phyloP scores from a whole-genome alignment of 2,113 vertebrate species.

The Syrmaticus mikado region DNA sequence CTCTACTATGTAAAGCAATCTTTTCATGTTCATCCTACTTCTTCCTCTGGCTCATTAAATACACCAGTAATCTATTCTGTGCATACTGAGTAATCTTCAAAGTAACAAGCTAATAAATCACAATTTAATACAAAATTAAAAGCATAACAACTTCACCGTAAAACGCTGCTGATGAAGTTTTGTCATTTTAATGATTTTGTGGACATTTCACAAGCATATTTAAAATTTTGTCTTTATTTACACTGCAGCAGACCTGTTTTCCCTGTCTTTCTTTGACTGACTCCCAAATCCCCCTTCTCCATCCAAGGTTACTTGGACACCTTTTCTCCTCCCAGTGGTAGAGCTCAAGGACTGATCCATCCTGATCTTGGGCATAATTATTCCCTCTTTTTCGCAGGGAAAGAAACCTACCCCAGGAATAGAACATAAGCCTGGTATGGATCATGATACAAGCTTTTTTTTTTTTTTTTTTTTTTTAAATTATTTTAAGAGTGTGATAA shows the following conservation, averaged over 20 bases:
- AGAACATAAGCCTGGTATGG: constrained; percentile 56
- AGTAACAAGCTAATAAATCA: constrained; percentile 76
- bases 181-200: not conserved
- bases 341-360: constrained; percentile 17
- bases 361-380: not conserved
- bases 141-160: constrained; percentile 57
- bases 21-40: constrained; percentile 75
- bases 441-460: constrained; percentile 67
- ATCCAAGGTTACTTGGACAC: not conserved
- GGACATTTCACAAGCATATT: constrained; percentile 25
- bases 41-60: constrained; percentile 79
- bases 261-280: not conserved
- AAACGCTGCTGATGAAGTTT: constrained; percentile 48
- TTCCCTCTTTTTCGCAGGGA: not conserved
- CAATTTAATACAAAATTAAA: constrained; percentile 75
- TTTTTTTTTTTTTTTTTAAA: constrained; percentile 42
- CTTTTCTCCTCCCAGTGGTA: not conserved
- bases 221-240: not conserved
- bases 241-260: not conserved
- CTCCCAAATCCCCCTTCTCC: not conserved
- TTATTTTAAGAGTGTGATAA: constrained; percentile 86
- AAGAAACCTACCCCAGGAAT: not conserved
- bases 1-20: constrained; percentile 68
- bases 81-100: constrained; percentile 66
- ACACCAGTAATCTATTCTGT: constrained; percentile 68